Conservation (phyloP, 2,113 vertebrate genomes). For the Calidris pugnax region DNA sequence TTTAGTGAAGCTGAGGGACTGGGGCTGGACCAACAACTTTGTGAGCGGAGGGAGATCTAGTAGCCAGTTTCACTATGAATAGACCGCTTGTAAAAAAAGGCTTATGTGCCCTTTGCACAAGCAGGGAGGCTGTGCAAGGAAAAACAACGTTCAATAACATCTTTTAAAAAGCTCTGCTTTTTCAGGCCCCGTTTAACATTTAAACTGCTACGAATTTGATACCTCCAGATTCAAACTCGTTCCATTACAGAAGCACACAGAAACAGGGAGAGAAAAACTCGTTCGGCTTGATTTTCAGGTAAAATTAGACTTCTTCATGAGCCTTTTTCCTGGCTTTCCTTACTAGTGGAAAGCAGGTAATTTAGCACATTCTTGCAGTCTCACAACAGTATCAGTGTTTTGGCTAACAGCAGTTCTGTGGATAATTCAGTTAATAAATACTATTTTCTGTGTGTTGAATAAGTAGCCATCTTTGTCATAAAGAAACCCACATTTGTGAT, state of each 20-base stretch:
- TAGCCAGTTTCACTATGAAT: constrained; percentile 2
- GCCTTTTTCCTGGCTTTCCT: background rate
- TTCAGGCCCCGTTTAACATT: background rate
- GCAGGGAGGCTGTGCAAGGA: background rate
- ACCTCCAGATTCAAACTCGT: background rate
- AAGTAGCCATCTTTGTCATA: background rate
- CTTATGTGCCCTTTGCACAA: background rate
- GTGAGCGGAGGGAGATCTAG: background rate
- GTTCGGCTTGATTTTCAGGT: constrained; percentile 30
- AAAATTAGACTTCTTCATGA: background rate
- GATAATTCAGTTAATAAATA: background rate
- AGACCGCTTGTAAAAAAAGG: background rate
- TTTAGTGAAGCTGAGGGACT: background rate
- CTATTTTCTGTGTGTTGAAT: background rate
- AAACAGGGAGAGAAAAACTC: background rate
- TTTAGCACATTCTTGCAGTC: background rate
- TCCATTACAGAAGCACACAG: background rate
- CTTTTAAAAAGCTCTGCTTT: constrained; percentile 35
- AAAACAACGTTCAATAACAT: constrained; percentile 29
- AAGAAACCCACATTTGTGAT: background rate
- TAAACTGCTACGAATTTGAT: background rate
- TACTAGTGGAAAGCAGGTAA: background rate
- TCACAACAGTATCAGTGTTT: background rate
- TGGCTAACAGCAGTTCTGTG: background rate
- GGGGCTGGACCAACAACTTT: background rate